These are phyloP conservation scores for Neomonachus schauinslandi DNA, from an alignment of 2,113 vertebrate genomes.

Conservation along the genomic window DNA sequence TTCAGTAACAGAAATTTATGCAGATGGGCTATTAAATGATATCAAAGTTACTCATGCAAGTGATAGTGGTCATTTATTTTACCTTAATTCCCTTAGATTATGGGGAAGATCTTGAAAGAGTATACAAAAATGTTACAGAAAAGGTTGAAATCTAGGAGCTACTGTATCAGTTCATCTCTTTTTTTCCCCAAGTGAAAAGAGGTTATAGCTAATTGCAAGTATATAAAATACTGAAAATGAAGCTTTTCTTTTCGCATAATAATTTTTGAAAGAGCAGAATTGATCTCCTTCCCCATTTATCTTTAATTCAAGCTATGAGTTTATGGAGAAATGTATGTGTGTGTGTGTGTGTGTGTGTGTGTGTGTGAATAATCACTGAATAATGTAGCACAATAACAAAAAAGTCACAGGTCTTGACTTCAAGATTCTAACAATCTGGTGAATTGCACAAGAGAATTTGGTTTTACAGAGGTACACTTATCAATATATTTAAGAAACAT, in stretches of 20 bases:
- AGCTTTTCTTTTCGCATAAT: not conserved
- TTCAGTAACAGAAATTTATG: slow-evolving; percentile 69
- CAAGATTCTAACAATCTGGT: not conserved
- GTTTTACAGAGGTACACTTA: not conserved
- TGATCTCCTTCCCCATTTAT: not conserved
- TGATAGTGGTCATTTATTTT: slow-evolving; percentile 24
- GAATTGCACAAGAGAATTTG: not conserved
- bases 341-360: not conserved
- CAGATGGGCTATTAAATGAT: slow-evolving; percentile 57
- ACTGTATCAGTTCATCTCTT: not conserved
- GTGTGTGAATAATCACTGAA: not conserved
- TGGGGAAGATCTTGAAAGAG: not conserved
- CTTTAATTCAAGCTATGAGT: not conserved
- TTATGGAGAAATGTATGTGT: not conserved
- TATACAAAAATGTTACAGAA: slow-evolving; percentile 39
- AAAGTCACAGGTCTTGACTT: not conserved
- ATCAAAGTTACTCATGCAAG: slow-evolving; percentile 43
- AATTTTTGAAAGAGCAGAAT: not conserved
- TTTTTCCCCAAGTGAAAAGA: not conserved
- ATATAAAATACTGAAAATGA: not conserved
- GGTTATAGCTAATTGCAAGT: not conserved
- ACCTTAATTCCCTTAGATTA: not conserved
- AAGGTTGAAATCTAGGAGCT: not conserved
- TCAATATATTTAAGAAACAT: not conserved
- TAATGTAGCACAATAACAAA: not conserved